Percentiles rank a stretch among this genome's conserved stretches.
Conservation (phyloP, 2,113 vertebrate genomes). For the Xenotilapia longispinis region DNA sequence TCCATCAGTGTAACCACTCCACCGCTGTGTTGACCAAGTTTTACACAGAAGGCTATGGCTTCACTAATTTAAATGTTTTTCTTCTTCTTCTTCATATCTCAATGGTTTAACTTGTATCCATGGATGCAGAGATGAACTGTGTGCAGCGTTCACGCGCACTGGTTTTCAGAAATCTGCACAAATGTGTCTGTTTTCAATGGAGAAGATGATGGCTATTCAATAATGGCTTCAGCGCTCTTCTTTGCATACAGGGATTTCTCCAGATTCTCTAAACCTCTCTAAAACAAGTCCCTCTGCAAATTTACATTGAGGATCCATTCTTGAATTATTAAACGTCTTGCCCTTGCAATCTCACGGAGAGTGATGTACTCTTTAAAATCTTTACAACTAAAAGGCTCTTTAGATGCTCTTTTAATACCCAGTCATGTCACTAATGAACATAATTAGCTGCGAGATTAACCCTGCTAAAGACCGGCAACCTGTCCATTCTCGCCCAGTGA, state of each 20-base stretch:
- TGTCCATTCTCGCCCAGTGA: not conserved
- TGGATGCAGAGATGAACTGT: not conserved
- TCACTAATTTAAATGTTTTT: not conserved
- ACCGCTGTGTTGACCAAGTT: not conserved
- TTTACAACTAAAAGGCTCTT: not conserved
- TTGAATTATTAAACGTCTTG: not conserved
- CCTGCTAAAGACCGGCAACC: not conserved
- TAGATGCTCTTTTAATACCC: not conserved
- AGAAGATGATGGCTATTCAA: not conserved
- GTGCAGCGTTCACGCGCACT: not conserved
- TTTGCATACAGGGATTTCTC: not conserved
- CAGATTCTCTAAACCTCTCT: not conserved
- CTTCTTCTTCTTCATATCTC: not conserved
- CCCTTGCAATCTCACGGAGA: not conserved
- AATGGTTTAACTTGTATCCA: not conserved
- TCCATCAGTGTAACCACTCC: not conserved
- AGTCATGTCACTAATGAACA: not conserved
- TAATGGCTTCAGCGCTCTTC: not conserved
- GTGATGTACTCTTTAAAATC: not conserved
- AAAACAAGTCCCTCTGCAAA: not conserved
- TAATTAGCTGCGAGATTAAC: not conserved
- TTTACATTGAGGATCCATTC: not conserved
- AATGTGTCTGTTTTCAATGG: not conserved
- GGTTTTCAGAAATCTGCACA: not conserved
- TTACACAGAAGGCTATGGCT: not conserved